phyloP scores from a whole-genome alignment of 1,140 invertebrate species.

The Anastatus disparis region DNA sequence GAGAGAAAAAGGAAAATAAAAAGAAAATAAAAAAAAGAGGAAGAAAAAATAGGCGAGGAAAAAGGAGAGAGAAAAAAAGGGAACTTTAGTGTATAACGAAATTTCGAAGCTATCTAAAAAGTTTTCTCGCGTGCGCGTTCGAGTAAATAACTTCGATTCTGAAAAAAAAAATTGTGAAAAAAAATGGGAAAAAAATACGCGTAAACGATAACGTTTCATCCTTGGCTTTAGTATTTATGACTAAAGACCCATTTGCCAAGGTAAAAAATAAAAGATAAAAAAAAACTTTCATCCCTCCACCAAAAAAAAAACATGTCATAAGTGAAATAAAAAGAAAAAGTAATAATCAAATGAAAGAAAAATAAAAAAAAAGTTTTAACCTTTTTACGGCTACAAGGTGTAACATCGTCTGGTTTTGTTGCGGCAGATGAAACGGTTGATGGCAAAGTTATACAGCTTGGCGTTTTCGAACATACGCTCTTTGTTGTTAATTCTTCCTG shows the following conservation, averaged over 20 bases:
- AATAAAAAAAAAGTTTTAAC: too few species aligned
- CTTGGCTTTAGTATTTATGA: conserved; percentile 1
- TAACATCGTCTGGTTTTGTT: too few species aligned
- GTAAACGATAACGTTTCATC: conserved; percentile 1
- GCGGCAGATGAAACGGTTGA: too few species aligned
- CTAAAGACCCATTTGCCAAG: not conserved
- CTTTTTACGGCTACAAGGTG: too few species aligned
- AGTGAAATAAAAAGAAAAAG: too few species aligned
- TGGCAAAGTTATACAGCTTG: too few species aligned
- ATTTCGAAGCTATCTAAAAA: not conserved
- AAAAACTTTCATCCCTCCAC: too few species aligned
- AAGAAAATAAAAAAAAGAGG: not conserved
- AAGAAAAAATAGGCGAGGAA: not conserved
- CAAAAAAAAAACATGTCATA: too few species aligned
- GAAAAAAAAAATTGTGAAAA: too few species aligned
- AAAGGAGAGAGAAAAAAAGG: not conserved
- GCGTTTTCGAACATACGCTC: too few species aligned
- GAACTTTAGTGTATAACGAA: conserved; percentile 19
- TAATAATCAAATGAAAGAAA: too few species aligned
- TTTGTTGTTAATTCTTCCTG: too few species aligned
- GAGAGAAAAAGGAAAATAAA: not conserved
- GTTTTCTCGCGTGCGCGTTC: conserved; percentile 18
- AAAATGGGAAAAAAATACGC: not conserved
- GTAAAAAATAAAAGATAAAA: conserved; percentile 1
- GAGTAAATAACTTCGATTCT: not conserved